These are phyloP conservation scores for Trochalopteron elliotii DNA, from an alignment of 2,113 vertebrate species.

Conservation along the genomic window DNA sequence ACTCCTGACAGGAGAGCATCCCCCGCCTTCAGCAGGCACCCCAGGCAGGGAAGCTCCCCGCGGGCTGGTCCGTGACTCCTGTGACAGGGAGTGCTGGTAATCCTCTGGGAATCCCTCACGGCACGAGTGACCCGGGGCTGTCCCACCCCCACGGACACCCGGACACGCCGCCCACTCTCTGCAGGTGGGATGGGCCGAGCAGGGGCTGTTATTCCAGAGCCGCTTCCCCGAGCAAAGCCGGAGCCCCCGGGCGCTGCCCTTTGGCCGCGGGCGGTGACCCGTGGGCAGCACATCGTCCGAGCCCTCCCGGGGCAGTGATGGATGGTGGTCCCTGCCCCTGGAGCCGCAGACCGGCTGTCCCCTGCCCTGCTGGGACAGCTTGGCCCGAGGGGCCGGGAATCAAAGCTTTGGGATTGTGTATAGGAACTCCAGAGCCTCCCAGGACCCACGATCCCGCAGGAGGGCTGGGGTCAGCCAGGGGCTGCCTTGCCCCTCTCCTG, in stretches of 20 bases:
- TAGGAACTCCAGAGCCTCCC: not conserved
- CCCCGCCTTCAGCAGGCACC: not conserved
- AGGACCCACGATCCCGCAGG: not conserved
- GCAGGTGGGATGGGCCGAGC: not conserved
- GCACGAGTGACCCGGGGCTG: rapidly evolving
- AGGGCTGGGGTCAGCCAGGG: not conserved
- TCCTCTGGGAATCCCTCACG: rapidly evolving
- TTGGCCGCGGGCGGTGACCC: not conserved
- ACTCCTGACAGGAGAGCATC: not conserved
- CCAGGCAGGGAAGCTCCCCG: not conserved
- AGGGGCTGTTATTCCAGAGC: not conserved
- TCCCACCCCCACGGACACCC: rapidly evolving
- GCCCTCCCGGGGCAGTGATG: not conserved
- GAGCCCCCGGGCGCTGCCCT: not conserved
- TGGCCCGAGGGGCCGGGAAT: not conserved
- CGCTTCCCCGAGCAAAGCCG: not conserved
- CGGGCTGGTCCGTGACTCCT: rapidly evolving
- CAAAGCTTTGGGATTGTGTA: not conserved
- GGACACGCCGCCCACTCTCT: rapidly evolving
- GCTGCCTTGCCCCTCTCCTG: not conserved
- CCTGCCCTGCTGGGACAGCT: not conserved
- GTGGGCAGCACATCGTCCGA: not conserved
- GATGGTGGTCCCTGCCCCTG: not conserved
- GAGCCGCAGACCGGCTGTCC: not conserved
- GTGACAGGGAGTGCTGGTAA: too few relatives aligned